Evolutionary conservation across 2,797 vertebrate genomes (phyloP).

Genomic region (Gymnoscopelus braueri): DNA sequence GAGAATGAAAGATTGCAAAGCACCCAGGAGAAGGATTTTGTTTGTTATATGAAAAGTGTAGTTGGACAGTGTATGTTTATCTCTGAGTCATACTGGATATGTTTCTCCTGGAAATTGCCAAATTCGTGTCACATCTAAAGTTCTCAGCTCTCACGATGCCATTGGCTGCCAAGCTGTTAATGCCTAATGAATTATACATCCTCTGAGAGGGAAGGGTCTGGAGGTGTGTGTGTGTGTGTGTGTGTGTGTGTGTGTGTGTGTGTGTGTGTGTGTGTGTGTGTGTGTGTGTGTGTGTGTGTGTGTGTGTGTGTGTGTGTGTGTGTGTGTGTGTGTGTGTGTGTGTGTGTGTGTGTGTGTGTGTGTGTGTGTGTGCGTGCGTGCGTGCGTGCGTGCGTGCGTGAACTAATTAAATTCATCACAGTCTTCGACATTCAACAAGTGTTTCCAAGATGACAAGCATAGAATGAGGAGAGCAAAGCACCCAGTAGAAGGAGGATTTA

Average conservation of each 20-base stretch:
- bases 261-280: constrained; percentile 8
- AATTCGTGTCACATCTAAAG: constrained; percentile 63
- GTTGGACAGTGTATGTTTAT: constrained; percentile 28
- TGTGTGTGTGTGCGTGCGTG: constrained; percentile 5
- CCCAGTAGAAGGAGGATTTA: background rate
- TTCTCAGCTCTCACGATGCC: constrained; percentile 53
- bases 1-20: no score
- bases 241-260: background rate
- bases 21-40: no score
- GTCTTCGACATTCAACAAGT: constrained; percentile 57
- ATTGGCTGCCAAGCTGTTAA: constrained; percentile 60
- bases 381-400: background rate
- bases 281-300: constrained; percentile 2
- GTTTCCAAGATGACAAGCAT: constrained; percentile 44
- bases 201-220: constrained; percentile 38
- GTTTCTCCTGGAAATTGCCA: constrained; percentile 57
- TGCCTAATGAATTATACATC: constrained; percentile 69
- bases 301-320: constrained; percentile 7
- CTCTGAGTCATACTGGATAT: constrained; percentile 36
- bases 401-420: background rate
- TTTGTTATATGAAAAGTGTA: no score
- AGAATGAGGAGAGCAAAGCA: constrained; percentile 10
- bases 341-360: constrained; percentile 3
- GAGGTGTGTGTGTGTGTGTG: background rate
- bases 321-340: background rate